phyloP scores from a whole-genome alignment of 1,140 invertebrate genomes.

The Glossosoma conforme region DNA sequence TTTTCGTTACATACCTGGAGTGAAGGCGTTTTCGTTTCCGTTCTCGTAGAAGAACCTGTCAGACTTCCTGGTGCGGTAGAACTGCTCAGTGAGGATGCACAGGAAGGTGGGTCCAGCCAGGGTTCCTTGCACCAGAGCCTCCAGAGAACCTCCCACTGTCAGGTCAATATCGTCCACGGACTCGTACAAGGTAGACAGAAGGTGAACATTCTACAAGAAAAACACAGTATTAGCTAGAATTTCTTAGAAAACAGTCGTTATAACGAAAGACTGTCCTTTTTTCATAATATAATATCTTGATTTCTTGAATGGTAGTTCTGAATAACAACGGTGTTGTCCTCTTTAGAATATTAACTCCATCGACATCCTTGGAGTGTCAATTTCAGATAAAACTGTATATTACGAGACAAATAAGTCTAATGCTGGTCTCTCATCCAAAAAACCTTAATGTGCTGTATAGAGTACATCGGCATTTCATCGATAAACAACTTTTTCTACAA shows the following conservation, averaged over 20 bases:
- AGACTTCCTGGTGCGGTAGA: slow-evolving; percentile 75
- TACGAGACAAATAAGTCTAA: too few species aligned
- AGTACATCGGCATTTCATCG: too few species aligned
- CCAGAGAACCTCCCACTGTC: slow-evolving; percentile 79
- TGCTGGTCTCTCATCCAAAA: too few species aligned
- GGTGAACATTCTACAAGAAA: slow-evolving; percentile 60
- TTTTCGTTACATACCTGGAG: slow-evolving; percentile 55
- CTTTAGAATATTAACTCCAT: too few species aligned
- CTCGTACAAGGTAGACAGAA: slow-evolving; percentile 60
- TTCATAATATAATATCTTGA: too few species aligned
- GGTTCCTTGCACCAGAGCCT: slow-evolving; percentile 69
- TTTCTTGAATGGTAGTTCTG: too few species aligned
- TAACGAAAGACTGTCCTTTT: background rate
- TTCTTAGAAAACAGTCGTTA: slow-evolving; percentile 6
- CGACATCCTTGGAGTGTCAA: too few species aligned
- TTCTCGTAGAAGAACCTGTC: slow-evolving; percentile 85
- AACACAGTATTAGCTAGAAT: background rate
- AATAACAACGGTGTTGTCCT: too few species aligned
- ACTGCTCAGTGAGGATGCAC: slow-evolving; percentile 86
- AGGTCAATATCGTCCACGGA: slow-evolving; percentile 83
- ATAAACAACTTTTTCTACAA: too few species aligned
- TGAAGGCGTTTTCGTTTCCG: slow-evolving; percentile 59
- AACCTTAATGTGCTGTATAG: too few species aligned
- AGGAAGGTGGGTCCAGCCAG: slow-evolving; percentile 87
- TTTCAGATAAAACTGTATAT: too few species aligned